phyloP scores from a whole-genome alignment of 1,140 invertebrate species.

The Pogonognathellus flavescens region DNA sequence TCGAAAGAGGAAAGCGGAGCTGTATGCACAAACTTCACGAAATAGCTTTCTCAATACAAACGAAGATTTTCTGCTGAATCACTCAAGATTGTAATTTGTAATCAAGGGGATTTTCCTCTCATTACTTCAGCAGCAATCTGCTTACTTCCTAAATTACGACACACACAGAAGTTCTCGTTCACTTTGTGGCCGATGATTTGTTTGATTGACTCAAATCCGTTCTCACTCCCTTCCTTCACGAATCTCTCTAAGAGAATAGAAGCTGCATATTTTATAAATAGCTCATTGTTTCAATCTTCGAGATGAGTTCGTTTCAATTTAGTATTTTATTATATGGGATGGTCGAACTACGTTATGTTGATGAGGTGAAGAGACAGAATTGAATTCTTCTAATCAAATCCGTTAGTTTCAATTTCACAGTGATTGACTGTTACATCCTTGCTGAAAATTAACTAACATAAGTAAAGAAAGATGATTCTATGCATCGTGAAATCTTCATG shows the following conservation, averaged over 20 bases:
- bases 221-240: neutral
- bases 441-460: neutral
- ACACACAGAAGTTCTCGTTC: slow-evolving; percentile 11
- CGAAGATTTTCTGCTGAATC: slow-evolving; percentile 13
- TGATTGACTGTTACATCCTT: slow-evolving; percentile 26
- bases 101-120: neutral
- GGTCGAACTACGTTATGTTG: neutral
- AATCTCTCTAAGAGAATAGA: neutral
- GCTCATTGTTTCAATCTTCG: slow-evolving; percentile 12
- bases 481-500: neutral
- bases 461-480: neutral
- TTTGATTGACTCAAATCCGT: neutral
- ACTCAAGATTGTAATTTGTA: slow-evolving; percentile 27
- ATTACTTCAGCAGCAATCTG: neutral
- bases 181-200: neutral
- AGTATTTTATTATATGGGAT: neutral
- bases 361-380: neutral
- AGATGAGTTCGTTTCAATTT: neutral
- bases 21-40: neutral
- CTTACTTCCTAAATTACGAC: slow-evolving; percentile 7
- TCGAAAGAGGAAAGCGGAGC: neutral
- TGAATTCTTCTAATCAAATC: slow-evolving; percentile 36
- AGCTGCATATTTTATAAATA: slow-evolving; percentile 6
- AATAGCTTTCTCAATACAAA: neutral
- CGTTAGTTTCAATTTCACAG: slow-evolving; percentile 41